Evolutionary conservation across 2,113 vertebrate species (phyloP).

Genomic region (Halcyon malimbica): DNA sequence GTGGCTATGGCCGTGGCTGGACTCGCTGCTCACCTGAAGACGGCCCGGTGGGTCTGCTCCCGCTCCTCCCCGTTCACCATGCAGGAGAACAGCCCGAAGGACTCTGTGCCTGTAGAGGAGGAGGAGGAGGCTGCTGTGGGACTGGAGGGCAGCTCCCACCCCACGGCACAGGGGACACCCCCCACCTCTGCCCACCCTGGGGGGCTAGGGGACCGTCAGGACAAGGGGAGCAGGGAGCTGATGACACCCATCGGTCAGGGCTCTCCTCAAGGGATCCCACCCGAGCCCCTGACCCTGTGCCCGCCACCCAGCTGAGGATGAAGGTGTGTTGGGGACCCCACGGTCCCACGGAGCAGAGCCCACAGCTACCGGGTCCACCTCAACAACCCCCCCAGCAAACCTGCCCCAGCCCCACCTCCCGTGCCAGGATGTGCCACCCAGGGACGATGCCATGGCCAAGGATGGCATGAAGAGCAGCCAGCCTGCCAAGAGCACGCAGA

Average conservation of each 20-base stretch:
- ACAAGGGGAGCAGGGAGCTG: not conserved
- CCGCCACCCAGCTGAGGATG: accelerated
- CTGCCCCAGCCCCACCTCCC: no score
- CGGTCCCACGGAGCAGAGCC: not conserved
- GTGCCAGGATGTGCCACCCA: accelerated
- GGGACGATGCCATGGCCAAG: accelerated
- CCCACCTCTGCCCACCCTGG: accelerated
- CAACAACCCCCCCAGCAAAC: not conserved
- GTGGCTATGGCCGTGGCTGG: accelerated
- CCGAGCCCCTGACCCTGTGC: not conserved
- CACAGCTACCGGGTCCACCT: not conserved
- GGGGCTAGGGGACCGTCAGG: not conserved
- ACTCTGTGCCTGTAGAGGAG: conserved; percentile 86
- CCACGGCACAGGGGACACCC: accelerated
- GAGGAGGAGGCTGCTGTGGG: not conserved
- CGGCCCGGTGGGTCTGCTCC: conserved; percentile 94
- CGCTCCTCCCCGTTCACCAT: conserved; percentile 91
- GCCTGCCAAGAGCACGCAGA: accelerated
- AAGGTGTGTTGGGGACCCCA: not conserved
- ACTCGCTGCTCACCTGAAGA: conserved; percentile 77
- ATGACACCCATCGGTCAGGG: accelerated
- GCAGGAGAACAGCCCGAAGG: conserved; percentile 97
- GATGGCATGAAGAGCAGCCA: not conserved
- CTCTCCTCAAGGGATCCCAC: not conserved
- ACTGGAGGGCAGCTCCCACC: not conserved